Evolutionary conservation across 1,140 invertebrate genomes (phyloP).

Genomic region (Nomia melanderi): DNA sequence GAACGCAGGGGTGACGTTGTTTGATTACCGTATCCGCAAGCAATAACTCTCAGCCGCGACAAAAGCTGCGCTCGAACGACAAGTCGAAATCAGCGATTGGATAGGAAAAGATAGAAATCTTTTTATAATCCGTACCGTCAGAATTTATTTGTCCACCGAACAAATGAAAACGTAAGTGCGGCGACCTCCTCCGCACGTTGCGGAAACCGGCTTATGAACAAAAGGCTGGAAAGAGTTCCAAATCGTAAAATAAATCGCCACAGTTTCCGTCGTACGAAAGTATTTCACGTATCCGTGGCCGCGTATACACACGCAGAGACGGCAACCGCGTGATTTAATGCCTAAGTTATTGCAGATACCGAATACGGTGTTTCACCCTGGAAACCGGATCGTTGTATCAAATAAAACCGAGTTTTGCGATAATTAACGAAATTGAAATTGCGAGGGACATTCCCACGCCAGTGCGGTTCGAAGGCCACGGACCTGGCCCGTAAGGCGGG

Average conservation of each 20-base stretch:
- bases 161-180: constrained; percentile 3
- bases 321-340: constrained; percentile 26
- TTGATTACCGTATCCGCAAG: constrained; percentile 56
- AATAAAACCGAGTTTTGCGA: constrained; percentile 31
- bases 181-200: neutral
- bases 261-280: neutral
- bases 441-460: constrained; percentile 60
- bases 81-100: constrained; percentile 1
- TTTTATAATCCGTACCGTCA: neutral
- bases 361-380: constrained; percentile 10
- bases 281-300: neutral
- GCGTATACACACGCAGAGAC: neutral
- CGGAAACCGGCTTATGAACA: neutral
- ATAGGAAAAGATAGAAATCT: no score
- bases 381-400: constrained; percentile 28
- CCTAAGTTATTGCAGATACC: constrained; percentile 36
- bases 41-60: constrained; percentile 41
- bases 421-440: constrained; percentile 58
- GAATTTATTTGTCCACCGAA: constrained; percentile 21
- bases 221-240: constrained; percentile 1
- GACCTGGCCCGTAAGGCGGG: constrained; percentile 51
- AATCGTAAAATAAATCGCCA: constrained; percentile 2
- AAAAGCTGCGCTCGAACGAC: constrained; percentile 38
- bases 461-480: constrained; percentile 46
- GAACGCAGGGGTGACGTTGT: constrained; percentile 56